A percentile compares a stretch with the other conserved stretches of the same genome.
These are phyloP conservation scores for Drymonia ruficornis DNA, from an alignment of 2,888 invertebrate genomes.

Conservation along the genomic window DNA sequence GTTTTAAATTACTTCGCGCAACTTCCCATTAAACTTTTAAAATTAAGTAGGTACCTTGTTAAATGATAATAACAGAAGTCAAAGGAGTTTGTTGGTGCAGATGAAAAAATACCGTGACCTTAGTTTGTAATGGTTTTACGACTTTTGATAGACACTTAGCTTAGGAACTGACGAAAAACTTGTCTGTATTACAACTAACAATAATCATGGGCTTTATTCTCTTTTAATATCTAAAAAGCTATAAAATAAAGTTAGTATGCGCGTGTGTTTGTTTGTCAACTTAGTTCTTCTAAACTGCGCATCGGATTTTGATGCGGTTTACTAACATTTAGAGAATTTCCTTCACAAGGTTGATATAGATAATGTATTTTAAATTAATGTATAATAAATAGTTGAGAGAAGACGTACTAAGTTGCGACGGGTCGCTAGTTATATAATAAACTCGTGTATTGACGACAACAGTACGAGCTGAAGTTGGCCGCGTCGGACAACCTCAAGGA, in stretches of 20 bases:
- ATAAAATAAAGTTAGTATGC: no score
- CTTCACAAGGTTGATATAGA: no score
- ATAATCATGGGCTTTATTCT: no score
- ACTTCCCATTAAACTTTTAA: constrained; percentile 51
- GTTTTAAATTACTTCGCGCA: constrained; percentile 49
- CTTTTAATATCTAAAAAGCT: no score
- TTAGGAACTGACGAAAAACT: not conserved
- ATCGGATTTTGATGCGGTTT: no score
- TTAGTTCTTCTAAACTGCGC: no score
- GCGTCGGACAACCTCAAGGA: constrained; percentile 98
- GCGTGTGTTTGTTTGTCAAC: no score
- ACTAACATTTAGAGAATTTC: no score
- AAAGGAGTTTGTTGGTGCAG: constrained; percentile 41
- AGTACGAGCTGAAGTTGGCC: constrained; percentile 97
- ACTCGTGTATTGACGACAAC: constrained; percentile 56
- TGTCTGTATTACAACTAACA: not conserved
- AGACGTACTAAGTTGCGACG: no score
- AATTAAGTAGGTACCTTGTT: constrained; percentile 59
- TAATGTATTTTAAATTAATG: no score
- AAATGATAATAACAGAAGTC: constrained; percentile 56
- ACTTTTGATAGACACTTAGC: not conserved
- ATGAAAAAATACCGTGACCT: constrained; percentile 25
- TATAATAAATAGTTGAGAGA: no score
- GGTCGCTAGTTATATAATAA: constrained; percentile 12
- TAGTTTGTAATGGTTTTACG: constrained; percentile 12